Base-by-base conservation (phyloP, 2,888 invertebrate genomes). In the Torymus texanus region DNA sequence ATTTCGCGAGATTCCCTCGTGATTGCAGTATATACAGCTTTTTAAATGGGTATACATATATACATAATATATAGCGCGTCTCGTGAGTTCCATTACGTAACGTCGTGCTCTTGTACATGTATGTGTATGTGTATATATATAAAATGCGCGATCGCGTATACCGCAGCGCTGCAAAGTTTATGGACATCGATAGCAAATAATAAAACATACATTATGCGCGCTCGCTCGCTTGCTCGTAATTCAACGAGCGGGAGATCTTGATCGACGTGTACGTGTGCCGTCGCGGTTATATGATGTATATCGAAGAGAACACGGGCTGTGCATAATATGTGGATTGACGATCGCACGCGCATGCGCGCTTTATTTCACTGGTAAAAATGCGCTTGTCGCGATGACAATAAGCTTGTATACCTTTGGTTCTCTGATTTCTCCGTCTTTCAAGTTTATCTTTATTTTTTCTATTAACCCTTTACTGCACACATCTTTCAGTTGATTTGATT, bases 181-280 rank as follows among this genome's bases (percentile, higher is more conserved):
- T 50, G 62, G 24, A 16, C 73, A 62, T 68, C 73, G 67, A 78
- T 67, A 50, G 50, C 61, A 51, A 50, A 73, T 68, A 29, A 29
- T 29, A 29, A 29, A 29, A 29, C 29, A 29, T 29, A 5, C 29
- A 68, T 78, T 62, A 78, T 24, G 41, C 12, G 51, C 58, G 14
- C 16, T n/a, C 29, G 1, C 11, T 41, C 12, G 24, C 65, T 65
- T 29, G 24, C 63, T 62, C 65, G 71, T 76, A 70, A 70, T 76
- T 70, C 63, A 63, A 4, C 55, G 14, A 5, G 41, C 16, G 59
- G 13, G 50, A 18, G 50, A 78, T 78, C 78, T 78, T 67, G 78
- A 78, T 78, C 78, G 78, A 78, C 78, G 67, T 41, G 14, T 55
- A 21, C 14, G 8, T 65, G 4, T 21, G 11, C 18, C 10, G n/a